A percentile compares a stretch with the other conserved stretches of the same genome.
These are phyloP conservation scores for Melanotaenia trifasciata DNA, from an alignment of 2,797 vertebrate species.

Conservation along the genomic window DNA sequence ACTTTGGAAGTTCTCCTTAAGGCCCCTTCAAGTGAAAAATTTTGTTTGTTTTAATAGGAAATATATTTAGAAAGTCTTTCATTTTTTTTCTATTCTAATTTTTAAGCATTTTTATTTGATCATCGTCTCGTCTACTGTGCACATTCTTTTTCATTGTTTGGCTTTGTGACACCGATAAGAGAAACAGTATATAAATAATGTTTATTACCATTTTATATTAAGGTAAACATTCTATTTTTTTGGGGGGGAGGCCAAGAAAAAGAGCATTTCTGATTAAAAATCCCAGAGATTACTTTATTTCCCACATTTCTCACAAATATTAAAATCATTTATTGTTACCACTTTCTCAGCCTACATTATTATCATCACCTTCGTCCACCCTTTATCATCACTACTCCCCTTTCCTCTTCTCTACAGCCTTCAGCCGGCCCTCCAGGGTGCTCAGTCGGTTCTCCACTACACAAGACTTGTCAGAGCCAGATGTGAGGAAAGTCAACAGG, in stretches of 20 bases:
- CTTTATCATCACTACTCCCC: conserved; percentile 48
- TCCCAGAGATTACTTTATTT: conserved; percentile 74
- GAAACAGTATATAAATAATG: neutral
- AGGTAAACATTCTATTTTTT: neutral
- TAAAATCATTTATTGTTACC: conserved; percentile 44
- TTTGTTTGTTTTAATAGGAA: too few species aligned
- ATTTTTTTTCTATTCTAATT: too few species aligned
- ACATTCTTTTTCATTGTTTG: neutral
- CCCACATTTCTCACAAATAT: conserved; percentile 46
- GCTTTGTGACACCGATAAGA: neutral
- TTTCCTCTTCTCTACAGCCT: conserved; percentile 76
- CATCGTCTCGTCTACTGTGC: neutral
- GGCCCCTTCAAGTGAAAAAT: too few species aligned
- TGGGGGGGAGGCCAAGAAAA: conserved; percentile 33
- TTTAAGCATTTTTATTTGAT: too few species aligned
- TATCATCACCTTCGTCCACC: conserved; percentile 38
- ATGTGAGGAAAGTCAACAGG: conserved; percentile 70
- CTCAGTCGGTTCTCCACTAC: conserved; percentile 73
- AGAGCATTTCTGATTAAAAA: conserved; percentile 62
- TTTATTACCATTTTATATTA: neutral
- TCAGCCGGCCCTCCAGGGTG: conserved; percentile 76
- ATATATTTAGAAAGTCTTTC: too few species aligned
- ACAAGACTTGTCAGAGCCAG: conserved; percentile 51
- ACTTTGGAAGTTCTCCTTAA: too few species aligned
- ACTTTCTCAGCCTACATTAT: conserved; percentile 19